phyloP scores from a whole-genome alignment of 2,888 invertebrate genomes.

The Idaea straminata region DNA sequence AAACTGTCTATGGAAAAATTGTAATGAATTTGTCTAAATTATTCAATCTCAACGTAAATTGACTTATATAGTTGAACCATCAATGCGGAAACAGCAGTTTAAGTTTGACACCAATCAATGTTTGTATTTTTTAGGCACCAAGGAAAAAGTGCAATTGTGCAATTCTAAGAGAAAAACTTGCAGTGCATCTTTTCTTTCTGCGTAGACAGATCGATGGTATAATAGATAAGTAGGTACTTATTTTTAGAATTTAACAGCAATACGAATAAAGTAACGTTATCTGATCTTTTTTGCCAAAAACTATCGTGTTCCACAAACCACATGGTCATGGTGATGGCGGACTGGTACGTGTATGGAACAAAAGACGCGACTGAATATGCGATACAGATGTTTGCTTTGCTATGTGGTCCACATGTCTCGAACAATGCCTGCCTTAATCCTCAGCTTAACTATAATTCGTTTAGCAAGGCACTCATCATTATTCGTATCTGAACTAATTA shows the following conservation, averaged over 20 bases:
- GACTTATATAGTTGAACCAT: too few species aligned
- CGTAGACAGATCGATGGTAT: too few species aligned
- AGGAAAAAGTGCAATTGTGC: too few species aligned
- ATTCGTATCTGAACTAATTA: neutral
- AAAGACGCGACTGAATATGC: constrained; percentile 71
- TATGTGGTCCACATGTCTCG: constrained; percentile 53
- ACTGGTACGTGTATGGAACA: constrained; percentile 39
- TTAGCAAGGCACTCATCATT: neutral
- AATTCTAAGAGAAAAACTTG: too few species aligned
- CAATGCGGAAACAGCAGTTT: too few species aligned
- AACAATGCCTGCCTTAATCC: constrained; percentile 55
- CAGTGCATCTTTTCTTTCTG: too few species aligned
- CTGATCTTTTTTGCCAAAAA: constrained; percentile 45
- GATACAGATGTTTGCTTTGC: constrained; percentile 63
- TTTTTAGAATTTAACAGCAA: neutral
- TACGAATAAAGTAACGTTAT: neutral
- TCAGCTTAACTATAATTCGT: constrained; percentile 30
- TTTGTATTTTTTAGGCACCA: too few species aligned
- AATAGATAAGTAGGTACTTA: neutral
- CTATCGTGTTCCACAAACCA: constrained; percentile 54
- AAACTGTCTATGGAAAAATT: too few species aligned
- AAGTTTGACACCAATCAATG: too few species aligned
- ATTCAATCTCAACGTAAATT: too few species aligned
- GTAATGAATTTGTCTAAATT: too few species aligned
- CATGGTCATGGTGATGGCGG: constrained; percentile 51